Conservation (phyloP, 2,888 invertebrate genomes). For the Notodonta dromedarius region DNA sequence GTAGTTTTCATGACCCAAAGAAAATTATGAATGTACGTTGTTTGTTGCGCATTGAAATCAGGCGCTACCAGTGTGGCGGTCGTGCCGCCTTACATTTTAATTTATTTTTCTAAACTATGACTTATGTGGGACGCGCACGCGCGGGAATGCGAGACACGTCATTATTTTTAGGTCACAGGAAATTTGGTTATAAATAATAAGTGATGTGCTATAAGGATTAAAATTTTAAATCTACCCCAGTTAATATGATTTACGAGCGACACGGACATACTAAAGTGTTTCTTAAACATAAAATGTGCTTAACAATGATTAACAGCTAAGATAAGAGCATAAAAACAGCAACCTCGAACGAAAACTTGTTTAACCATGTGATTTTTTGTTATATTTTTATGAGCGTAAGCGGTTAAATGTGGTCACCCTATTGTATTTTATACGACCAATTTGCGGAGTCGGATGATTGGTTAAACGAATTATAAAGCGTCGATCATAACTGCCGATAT, state of each 20-base stretch:
- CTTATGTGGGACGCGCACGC: conserved; percentile 52
- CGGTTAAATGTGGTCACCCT: conserved; percentile 30
- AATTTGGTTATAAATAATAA: conserved; percentile 33
- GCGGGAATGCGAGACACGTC: conserved; percentile 47
- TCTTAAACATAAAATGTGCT: conserved; percentile 57
- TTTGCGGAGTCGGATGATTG: conserved; percentile 32
- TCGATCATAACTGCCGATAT: neutral
- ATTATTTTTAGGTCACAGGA: conserved; percentile 31
- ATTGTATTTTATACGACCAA: conserved; percentile 40
- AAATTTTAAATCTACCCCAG: conserved; percentile 40
- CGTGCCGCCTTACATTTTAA: conserved; percentile 55
- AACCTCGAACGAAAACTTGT: conserved; percentile 53
- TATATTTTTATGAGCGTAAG: conserved; percentile 36
- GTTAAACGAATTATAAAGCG: conserved; percentile 6
- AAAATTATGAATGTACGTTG: conserved; percentile 74
- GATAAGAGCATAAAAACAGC: conserved; percentile 54
- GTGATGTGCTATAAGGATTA: conserved; percentile 24
- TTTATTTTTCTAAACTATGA: conserved; percentile 51
- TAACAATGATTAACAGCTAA: conserved; percentile 56
- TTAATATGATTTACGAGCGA: conserved; percentile 56
- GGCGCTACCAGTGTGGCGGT: conserved; percentile 54
- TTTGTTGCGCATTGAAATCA: conserved; percentile 62
- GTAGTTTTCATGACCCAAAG: conserved; percentile 73
- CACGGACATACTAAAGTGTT: conserved; percentile 42
- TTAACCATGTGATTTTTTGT: conserved; percentile 36